Evolutionary conservation across 2,888 invertebrate species (phyloP).

Genomic region (Leptinotarsa haldemani): DNA sequence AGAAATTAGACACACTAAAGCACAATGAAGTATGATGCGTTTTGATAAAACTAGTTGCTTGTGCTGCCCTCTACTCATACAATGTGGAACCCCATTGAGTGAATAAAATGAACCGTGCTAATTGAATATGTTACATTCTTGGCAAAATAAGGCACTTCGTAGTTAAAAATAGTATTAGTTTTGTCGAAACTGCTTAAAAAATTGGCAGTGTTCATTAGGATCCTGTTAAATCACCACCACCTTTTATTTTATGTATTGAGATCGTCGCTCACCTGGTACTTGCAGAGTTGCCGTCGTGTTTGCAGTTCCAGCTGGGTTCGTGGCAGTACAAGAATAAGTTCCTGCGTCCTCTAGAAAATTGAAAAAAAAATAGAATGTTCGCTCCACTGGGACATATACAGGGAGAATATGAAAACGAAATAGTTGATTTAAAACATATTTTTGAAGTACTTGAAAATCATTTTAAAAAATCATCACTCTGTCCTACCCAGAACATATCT

Average conservation of each 20-base stretch:
- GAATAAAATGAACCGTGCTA: slow-evolving; percentile 5
- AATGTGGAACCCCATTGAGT: slow-evolving; percentile 2
- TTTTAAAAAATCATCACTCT: too few species aligned
- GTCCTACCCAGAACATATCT: too few species aligned
- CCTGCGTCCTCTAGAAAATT: slow-evolving; percentile 79
- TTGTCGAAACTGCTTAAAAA: slow-evolving; percentile 26
- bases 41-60: background rate
- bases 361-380: slow-evolving; percentile 1
- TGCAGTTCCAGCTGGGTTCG: slow-evolving; percentile 76
- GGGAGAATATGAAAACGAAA: too few species aligned
- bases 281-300: slow-evolving; percentile 75
- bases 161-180: slow-evolving; percentile 32
- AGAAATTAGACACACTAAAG: too few species aligned
- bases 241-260: slow-evolving; percentile 64
- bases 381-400: background rate
- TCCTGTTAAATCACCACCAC: slow-evolving; percentile 53
- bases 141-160: slow-evolving; percentile 41
- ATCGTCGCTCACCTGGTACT: slow-evolving; percentile 78
- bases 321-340: slow-evolving; percentile 79
- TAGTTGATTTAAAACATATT: too few species aligned
- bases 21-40: too few species aligned
- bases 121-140: slow-evolving; percentile 24
- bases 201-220: slow-evolving; percentile 48
- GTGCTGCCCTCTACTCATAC: background rate
- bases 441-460: too few species aligned